phyloP scores from a whole-genome alignment of 2,113 vertebrate genomes.

The Colinus virginianus region DNA sequence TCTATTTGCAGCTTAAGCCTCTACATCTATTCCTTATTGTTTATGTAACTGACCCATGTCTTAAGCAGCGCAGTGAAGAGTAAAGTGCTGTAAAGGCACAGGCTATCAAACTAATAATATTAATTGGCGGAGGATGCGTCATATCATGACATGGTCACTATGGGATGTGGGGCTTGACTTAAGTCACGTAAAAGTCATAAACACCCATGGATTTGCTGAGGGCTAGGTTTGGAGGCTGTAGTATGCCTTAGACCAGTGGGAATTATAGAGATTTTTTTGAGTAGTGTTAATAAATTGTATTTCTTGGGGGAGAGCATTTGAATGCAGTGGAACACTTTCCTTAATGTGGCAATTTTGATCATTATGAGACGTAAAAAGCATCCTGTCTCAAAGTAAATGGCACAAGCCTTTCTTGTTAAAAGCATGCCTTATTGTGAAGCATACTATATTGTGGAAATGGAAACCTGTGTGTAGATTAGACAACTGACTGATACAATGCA shows the following conservation, averaged over 20 bases:
- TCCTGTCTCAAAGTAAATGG: not conserved
- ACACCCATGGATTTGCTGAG: not conserved
- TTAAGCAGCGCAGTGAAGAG: not conserved
- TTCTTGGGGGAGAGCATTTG: not conserved
- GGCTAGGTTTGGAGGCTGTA: slow-evolving; percentile 5
- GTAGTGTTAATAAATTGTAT: not conserved
- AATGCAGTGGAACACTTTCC: not conserved
- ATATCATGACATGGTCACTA: not conserved
- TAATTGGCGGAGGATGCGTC: slow-evolving; percentile 11
- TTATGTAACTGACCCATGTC: not conserved
- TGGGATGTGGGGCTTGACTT: not conserved
- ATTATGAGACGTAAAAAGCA: not conserved
- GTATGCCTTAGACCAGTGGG: not conserved
- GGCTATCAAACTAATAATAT: not conserved
- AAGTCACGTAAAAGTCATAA: slow-evolving; percentile 1
- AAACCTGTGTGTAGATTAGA: slow-evolving; percentile 34
- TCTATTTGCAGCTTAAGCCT: not conserved
- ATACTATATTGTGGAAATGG: not conserved
- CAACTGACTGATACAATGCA: not conserved
- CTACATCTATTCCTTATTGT: not conserved
- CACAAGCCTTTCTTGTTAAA: not conserved
- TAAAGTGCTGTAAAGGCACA: not conserved
- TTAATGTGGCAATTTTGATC: not conserved
- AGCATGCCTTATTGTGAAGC: not conserved
- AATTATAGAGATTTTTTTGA: not conserved